These are phyloP conservation scores for Polypedilum pembai DNA, from an alignment of 1,140 invertebrate species.

Conservation along the genomic window DNA sequence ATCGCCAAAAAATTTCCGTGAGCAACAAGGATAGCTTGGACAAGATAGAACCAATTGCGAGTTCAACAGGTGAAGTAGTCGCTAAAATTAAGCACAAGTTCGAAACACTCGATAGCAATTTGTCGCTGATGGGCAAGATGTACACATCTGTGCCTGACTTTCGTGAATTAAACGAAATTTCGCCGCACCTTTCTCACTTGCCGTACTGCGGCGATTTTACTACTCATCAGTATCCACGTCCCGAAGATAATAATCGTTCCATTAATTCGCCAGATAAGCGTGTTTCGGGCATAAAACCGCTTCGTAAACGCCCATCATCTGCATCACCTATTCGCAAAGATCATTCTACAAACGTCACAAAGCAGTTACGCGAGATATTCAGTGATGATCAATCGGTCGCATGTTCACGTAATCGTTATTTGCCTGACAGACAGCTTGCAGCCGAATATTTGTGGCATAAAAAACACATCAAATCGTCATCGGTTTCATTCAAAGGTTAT, in stretches of 20 bases:
- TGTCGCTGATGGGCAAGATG: slow-evolving; percentile 67
- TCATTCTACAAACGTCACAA: slow-evolving; percentile 30
- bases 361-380: slow-evolving; percentile 47
- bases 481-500: slow-evolving; percentile 42
- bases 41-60: slow-evolving; percentile 40
- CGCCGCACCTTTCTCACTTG: slow-evolving; percentile 55
- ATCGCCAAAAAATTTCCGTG: slow-evolving; percentile 38
- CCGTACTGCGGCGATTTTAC: slow-evolving; percentile 55
- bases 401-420: slow-evolving; percentile 66
- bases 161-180: slow-evolving; percentile 65
- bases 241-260: slow-evolving; percentile 55
- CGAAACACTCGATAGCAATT: slow-evolving; percentile 47
- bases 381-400: slow-evolving; percentile 66
- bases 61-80: slow-evolving; percentile 51
- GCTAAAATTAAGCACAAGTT: slow-evolving; percentile 62
- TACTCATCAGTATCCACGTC: slow-evolving; percentile 62
- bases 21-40: slow-evolving; percentile 37
- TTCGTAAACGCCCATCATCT: slow-evolving; percentile 42
- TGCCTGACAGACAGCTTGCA: slow-evolving; percentile 46
- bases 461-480: slow-evolving; percentile 31
- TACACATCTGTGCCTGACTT: slow-evolving; percentile 74
- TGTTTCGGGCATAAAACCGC: slow-evolving; percentile 36
- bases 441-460: slow-evolving; percentile 34
- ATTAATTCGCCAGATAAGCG: slow-evolving; percentile 48
- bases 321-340: slow-evolving; percentile 40